Conservation (phyloP, 2,113 vertebrate genomes). For the Steatornis caripensis region DNA sequence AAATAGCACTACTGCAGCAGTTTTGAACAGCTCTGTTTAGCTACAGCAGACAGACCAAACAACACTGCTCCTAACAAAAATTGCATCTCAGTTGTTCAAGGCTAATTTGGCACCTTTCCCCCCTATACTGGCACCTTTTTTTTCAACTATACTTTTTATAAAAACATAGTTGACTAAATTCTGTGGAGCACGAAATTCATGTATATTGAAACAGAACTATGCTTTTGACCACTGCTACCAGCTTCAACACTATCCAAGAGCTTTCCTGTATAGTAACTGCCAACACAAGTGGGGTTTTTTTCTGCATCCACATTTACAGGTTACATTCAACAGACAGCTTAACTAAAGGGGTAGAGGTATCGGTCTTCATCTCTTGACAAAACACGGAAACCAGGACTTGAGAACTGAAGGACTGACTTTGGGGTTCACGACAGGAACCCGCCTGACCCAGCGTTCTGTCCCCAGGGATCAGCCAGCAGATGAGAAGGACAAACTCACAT, state of each 20-base stretch:
- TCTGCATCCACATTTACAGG: not conserved
- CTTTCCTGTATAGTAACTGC: not conserved
- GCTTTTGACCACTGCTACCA: not conserved
- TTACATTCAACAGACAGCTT: not conserved
- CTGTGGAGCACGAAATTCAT: not conserved
- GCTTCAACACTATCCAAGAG: not conserved
- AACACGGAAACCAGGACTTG: not conserved
- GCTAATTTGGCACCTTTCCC: too few relatives aligned
- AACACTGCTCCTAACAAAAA: not conserved
- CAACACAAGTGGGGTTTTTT: not conserved
- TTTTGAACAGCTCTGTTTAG: not conserved
- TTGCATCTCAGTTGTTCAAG: not conserved
- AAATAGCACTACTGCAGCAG: not conserved
- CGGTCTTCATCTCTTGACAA: not conserved
- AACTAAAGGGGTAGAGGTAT: not conserved
- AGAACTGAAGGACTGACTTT: not conserved
- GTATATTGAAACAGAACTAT: not conserved
- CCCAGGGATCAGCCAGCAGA: fast-evolving
- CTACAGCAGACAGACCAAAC: not conserved
- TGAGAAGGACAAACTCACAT: not conserved
- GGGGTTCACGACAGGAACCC: not conserved
- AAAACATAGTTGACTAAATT: not conserved
- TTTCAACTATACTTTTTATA: too few relatives aligned
- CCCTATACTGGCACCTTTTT: too few relatives aligned
- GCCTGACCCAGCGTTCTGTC: not conserved